phyloP scores from a whole-genome alignment of 2,888 invertebrate species.

The Erpobdella octoculata region DNA sequence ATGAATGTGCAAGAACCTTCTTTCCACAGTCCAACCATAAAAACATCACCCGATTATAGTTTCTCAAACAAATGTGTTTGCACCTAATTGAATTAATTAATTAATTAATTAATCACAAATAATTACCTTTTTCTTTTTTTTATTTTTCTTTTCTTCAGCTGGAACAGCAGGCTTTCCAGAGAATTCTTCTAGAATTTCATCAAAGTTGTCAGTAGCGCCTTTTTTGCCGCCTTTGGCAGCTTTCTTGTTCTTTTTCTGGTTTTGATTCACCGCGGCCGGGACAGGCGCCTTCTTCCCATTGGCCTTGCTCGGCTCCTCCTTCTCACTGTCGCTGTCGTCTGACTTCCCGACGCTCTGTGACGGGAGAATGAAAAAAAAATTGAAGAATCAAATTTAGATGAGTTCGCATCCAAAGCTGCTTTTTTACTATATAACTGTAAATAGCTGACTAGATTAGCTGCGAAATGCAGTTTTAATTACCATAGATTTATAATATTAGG shows the following conservation, averaged over 20 bases:
- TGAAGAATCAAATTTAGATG: no score
- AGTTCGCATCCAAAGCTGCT: no score
- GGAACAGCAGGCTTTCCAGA: slow-evolving; percentile 34
- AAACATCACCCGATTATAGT: no score
- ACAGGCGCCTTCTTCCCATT: not conserved
- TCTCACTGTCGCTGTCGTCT: not conserved
- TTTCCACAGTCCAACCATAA: no score
- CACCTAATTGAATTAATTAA: not conserved
- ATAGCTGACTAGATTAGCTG: no score
- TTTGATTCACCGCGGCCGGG: not conserved
- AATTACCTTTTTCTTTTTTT: slow-evolving; percentile 34
- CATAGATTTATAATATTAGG: no score
- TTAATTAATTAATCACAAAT: not conserved
- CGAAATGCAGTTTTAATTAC: no score
- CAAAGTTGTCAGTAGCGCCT: slow-evolving; percentile 44
- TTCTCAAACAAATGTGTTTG: not conserved
- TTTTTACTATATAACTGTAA: no score
- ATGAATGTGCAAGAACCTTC: no score
- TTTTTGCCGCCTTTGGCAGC: slow-evolving; percentile 36
- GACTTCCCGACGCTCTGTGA: no score
- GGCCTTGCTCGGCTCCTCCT: not conserved
- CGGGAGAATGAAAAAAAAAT: no score
- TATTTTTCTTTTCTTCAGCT: slow-evolving; percentile 37
- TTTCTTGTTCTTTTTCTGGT: slow-evolving; percentile 20
- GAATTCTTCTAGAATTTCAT: slow-evolving; percentile 47